phyloP scores from a whole-genome alignment of 2,797 vertebrate species.

The Sebastes hubbsi region DNA sequence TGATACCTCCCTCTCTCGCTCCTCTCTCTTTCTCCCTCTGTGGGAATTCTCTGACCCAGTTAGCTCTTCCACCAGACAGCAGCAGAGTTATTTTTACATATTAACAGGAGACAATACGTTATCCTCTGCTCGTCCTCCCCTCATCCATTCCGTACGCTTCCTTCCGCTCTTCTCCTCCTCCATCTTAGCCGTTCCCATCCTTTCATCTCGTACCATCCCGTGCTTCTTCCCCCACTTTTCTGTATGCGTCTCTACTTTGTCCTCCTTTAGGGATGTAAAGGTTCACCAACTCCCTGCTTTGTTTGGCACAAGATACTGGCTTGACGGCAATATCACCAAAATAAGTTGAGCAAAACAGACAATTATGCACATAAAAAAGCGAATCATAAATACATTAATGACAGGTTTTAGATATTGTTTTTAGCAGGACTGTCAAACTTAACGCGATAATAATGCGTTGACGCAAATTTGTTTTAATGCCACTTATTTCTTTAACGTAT shows the following conservation, averaged over 20 bases:
- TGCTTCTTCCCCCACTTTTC: background rate
- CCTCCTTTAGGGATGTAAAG: conserved; percentile 14
- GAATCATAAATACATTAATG: background rate
- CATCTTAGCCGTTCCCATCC: conserved; percentile 43
- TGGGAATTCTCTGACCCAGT: conserved; percentile 86
- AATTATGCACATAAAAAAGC: background rate
- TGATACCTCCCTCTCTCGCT: conserved; percentile 33
- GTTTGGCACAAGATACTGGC: background rate
- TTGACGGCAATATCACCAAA: background rate
- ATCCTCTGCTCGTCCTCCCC: conserved; percentile 75
- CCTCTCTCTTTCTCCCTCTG: conserved; percentile 38
- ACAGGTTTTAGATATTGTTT: background rate
- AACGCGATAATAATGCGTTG: too few species aligned
- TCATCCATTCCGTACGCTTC: conserved; percentile 44
- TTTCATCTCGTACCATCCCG: conserved; percentile 4
- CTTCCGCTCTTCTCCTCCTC: conserved; percentile 37
- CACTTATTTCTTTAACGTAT: too few species aligned
- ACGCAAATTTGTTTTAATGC: too few species aligned
- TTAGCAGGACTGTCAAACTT: background rate
- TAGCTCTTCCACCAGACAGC: conserved; percentile 77
- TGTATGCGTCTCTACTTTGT: background rate
- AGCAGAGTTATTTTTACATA: conserved; percentile 84
- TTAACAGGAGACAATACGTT: conserved; percentile 79
- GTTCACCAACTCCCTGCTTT: conserved; percentile 13
- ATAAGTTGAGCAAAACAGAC: background rate